Evolutionary conservation across 2,113 vertebrate species (phyloP).

Genomic region (Porphyrio hochstetteri): DNA sequence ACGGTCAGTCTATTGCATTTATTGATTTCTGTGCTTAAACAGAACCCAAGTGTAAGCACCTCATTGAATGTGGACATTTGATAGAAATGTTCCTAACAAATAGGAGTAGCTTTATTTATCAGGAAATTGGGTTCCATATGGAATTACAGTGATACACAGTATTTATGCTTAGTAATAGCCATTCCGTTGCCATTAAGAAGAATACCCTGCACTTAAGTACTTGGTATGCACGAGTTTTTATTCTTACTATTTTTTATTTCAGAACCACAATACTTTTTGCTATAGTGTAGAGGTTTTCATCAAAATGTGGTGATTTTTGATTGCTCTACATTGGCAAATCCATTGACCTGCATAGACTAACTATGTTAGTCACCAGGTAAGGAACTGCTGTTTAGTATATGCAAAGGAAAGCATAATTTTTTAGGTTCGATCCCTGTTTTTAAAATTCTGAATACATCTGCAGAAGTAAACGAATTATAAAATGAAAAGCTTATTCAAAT

Average conservation of each 20-base stretch:
- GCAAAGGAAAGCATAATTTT: background rate
- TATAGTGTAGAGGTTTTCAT: background rate
- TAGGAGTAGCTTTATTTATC: background rate
- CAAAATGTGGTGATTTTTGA: background rate
- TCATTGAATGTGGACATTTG: background rate
- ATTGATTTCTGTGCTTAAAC: conserved; percentile 38
- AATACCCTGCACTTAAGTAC: accelerated
- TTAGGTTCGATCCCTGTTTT: background rate
- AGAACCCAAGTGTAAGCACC: background rate
- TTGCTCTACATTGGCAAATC: background rate
- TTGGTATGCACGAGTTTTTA: background rate
- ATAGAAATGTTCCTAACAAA: background rate
- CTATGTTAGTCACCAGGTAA: background rate
- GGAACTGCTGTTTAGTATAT: background rate
- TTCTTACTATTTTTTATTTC: background rate
- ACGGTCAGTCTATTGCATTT: background rate
- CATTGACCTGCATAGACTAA: background rate
- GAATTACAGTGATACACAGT: background rate
- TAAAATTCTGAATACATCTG: background rate
- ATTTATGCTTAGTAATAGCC: background rate
- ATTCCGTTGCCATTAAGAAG: background rate
- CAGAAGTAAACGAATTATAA: background rate
- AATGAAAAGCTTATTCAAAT: background rate
- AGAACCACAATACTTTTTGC: background rate
- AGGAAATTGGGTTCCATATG: background rate